These are phyloP conservation scores for Tetranychus piercei DNA, from an alignment of 2,888 invertebrate genomes.

Conservation along the genomic window DNA sequence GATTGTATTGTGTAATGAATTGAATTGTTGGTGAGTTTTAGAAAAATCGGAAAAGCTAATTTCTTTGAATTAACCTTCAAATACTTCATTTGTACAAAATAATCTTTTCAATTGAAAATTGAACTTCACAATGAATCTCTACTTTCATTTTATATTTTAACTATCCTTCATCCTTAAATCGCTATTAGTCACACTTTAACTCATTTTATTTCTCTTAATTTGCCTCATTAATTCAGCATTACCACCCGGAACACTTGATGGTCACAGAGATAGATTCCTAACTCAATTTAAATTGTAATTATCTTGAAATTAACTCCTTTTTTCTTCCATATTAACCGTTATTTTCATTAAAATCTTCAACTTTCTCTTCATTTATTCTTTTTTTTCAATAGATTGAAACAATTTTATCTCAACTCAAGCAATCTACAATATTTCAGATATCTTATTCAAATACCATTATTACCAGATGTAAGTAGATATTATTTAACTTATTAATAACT, in stretches of 20 bases:
- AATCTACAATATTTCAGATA: constrained; percentile 93
- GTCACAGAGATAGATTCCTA: constrained; percentile 72
- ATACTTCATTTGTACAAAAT: not conserved
- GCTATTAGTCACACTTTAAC: constrained; percentile 8
- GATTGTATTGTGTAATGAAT: not conserved
- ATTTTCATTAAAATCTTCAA: not conserved
- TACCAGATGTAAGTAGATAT: constrained; percentile 52
- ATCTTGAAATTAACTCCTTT: not conserved
- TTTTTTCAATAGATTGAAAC: constrained; percentile 43
- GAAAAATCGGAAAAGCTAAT: not conserved
- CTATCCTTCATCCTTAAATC: too few relatives aligned
- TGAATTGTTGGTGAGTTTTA: not conserved
- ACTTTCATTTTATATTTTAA: too few relatives aligned
- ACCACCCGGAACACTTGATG: constrained; percentile 69
- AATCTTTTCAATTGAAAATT: not conserved
- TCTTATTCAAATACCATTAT: constrained; percentile 70
- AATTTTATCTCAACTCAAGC: constrained; percentile 78
- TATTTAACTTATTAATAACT: not conserved
- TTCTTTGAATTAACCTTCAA: not conserved
- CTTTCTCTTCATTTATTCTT: not conserved
- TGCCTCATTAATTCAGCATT: constrained; percentile 39
- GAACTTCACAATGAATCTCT: too few relatives aligned
- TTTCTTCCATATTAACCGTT: not conserved
- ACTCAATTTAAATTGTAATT: constrained; percentile 57
- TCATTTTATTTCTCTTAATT: constrained; percentile 19